Evolutionary conservation across 1,140 invertebrate species (phyloP).

Genomic region (Aphidius gifuensis): DNA sequence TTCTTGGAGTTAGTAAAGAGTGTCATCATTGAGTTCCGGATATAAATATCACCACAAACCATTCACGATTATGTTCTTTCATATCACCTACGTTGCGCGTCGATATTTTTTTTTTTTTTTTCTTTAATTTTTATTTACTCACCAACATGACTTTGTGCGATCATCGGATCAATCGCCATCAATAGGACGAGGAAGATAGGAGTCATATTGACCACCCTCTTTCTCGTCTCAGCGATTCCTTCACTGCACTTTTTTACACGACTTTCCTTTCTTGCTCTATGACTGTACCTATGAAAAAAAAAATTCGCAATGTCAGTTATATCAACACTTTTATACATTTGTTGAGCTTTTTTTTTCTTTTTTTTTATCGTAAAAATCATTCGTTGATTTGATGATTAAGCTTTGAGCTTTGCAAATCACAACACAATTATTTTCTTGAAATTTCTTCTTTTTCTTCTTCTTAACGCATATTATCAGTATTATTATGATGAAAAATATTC

Average conservation of each 20-base stretch:
- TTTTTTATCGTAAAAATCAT: no score
- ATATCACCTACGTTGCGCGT: neutral
- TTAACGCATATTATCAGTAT: no score
- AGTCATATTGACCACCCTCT: constrained; percentile 56
- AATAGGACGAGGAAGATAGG: constrained; percentile 56
- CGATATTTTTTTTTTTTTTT: constrained; percentile 2
- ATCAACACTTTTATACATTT: constrained; percentile 34
- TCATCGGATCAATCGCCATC: constrained; percentile 54
- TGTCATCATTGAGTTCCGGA: no score
- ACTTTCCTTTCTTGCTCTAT: constrained; percentile 32
- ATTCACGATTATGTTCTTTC: no score
- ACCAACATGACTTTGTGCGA: constrained; percentile 51
- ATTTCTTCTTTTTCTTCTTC: no score
- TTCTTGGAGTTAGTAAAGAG: no score
- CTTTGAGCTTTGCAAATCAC: no score
- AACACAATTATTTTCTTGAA: no score
- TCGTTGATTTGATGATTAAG: no score
- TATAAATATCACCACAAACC: no score
- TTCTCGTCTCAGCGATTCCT: constrained; percentile 36
- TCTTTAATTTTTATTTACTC: constrained; percentile 43
- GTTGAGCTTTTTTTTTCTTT: neutral
- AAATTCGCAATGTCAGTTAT: constrained; percentile 47
- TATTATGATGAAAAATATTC: no score
- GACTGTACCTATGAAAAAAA: constrained; percentile 48
- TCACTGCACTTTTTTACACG: constrained; percentile 51